These are phyloP conservation scores for Pachyseris speciosa DNA, from an alignment of 64 coral and sea anemone genomes.

Conservation along the genomic window DNA sequence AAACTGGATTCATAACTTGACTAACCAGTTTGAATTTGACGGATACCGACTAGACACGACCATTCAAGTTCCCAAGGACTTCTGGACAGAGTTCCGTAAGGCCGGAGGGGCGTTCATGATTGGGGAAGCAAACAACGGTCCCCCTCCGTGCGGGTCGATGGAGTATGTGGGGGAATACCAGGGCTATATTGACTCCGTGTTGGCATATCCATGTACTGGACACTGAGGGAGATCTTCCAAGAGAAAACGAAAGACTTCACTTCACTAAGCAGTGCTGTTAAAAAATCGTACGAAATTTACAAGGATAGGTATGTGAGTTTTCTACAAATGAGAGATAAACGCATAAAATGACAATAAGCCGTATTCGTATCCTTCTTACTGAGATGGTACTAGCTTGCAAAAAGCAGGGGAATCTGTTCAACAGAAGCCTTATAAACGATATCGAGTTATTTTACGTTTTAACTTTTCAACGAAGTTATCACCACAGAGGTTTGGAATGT, in stretches of 20 bases:
- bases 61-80: slow-evolving; percentile 76
- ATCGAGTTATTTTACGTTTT: too few species aligned
- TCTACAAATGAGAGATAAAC: background rate
- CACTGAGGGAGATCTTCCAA: slow-evolving; percentile 67
- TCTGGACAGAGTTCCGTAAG: slow-evolving; percentile 79
- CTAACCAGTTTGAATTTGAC: slow-evolving; percentile 69
- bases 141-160: slow-evolving; percentile 63
- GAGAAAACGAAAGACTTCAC: slow-evolving; percentile 64
- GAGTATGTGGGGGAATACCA: slow-evolving; percentile 63
- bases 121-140: slow-evolving; percentile 78
- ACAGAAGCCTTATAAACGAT: too few species aligned
- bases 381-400: too few species aligned
- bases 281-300: slow-evolving; percentile 33
- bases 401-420: too few species aligned
- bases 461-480: too few species aligned
- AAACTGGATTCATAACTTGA: slow-evolving; percentile 62
- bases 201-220: slow-evolving; percentile 82
- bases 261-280: slow-evolving; percentile 37
- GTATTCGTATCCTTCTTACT: too few species aligned
- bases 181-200: slow-evolving; percentile 56
- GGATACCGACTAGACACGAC: slow-evolving; percentile 77
- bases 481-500: too few species aligned
- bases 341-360: too few species aligned
- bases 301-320: slow-evolving; percentile 57
- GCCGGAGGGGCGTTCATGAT: slow-evolving; percentile 77